Evolutionary conservation across 2,888 invertebrate genomes (phyloP), one percentile per base, ranked within the genome.

Genomic region (Psylliodes chrysocephalus): DNA sequence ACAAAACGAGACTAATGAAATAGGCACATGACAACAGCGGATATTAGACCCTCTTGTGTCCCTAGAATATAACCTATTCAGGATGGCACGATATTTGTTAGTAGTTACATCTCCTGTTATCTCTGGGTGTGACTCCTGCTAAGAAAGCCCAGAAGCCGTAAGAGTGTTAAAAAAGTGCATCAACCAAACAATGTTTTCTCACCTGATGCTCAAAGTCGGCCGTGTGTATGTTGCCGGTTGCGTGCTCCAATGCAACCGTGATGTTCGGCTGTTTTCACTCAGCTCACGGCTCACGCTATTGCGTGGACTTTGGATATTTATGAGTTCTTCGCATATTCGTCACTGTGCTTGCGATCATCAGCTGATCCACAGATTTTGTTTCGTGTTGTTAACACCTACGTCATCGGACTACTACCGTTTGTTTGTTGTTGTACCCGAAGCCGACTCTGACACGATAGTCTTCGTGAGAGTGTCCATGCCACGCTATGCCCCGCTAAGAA

Each of bases 221-320:
- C n/a, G 33, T 53, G 40, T 40, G 25, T 52, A 8, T 38, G 52
- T 63, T 62, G 63, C 51, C 33, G 64, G 59, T 69, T 59, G 69
- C 69, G 69, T 69, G 69, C 60, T 59, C 44, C 28, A 47, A 25
- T 55, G 54, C 60, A 57, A 54, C 60, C 28, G 61, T 52, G 65
- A 67, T 69, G 53, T 63, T 55, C 64, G 51, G 55, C 72, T 70
- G 73, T 73, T 72, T 55, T 44, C 44, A 55, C 42, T 55, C 46
- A 30, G 17, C 55, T 54, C 17, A 55, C 69, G 67, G 72, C 73
- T 73, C 79, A 78, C 78, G 78, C 78, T 73, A 78, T 79, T 78
- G 79, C 79, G 78, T 79, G 79, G 75, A 78, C 77, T 76, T 71
- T 71, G 76, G 74, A 76, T 78, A 78, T 79, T 78, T 79, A 78